Conservation (phyloP, 2,797 vertebrate genomes). For the Cygnus olor region DNA sequence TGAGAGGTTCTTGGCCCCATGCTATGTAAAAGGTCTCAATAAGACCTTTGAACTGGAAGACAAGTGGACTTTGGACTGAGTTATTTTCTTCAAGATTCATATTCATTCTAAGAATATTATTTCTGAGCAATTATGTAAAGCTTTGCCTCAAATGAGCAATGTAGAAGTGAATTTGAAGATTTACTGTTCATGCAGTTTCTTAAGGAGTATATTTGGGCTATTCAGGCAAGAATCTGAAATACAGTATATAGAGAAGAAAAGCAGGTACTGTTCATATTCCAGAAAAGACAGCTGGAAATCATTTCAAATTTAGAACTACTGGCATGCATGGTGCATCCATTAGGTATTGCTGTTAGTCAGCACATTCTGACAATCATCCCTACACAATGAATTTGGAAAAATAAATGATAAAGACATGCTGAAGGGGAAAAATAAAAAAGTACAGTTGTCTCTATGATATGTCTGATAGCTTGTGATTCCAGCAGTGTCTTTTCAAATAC, state of each 20-base stretch:
- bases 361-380: conserved; percentile 41
- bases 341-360: conserved; percentile 61
- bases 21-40: background rate
- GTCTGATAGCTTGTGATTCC: background rate
- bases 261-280: conserved; percentile 37
- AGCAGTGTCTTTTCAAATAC: background rate
- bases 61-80: background rate
- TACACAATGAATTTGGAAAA: conserved; percentile 46
- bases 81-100: conserved; percentile 1
- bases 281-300: conserved; percentile 54
- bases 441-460: background rate
- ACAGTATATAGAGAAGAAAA: conserved; percentile 38
- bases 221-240: conserved; percentile 25
- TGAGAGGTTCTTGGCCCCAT: background rate
- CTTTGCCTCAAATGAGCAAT: background rate
- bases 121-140: conserved; percentile 6
- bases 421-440: background rate
- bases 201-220: background rate
- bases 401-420: background rate
- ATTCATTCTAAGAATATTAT: conserved; percentile 29
- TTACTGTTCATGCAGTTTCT: background rate
- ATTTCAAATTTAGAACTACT: conserved; percentile 48
- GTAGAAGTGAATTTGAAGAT: conserved; percentile 17
- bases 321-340: background rate
- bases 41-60: conserved; percentile 26